Conservation (phyloP, 2,888 invertebrate genomes). For the Eledona agricola region DNA sequence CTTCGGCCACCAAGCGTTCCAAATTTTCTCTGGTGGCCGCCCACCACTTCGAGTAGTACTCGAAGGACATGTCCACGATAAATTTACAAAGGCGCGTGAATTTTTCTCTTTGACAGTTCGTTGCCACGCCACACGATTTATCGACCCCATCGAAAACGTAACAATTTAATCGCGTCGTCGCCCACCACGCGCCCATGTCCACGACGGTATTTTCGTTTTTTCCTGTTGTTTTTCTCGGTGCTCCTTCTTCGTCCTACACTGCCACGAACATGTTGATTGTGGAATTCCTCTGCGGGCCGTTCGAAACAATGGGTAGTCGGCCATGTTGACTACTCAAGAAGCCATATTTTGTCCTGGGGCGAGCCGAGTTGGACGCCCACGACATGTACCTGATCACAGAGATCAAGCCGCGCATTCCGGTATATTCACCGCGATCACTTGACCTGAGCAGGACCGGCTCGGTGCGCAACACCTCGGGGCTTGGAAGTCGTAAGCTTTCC, state of each 20-base stretch:
- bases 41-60: slow-evolving; percentile 65
- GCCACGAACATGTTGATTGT: slow-evolving; percentile 31
- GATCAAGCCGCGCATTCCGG: slow-evolving; percentile 48
- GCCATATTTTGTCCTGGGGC: slow-evolving; percentile 62
- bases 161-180: slow-evolving; percentile 5
- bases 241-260: slow-evolving; percentile 34
- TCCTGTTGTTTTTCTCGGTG: slow-evolving; percentile 15
- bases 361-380: slow-evolving; percentile 58
- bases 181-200: slow-evolving; percentile 1
- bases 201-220: slow-evolving; percentile 23
- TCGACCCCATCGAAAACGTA: slow-evolving; percentile 1
- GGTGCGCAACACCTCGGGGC: not conserved
- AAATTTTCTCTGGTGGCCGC: slow-evolving; percentile 61
- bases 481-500: no score
- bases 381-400: slow-evolving; percentile 57
- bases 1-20: slow-evolving; percentile 57
- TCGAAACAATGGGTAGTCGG: slow-evolving; percentile 58
- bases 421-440: slow-evolving; percentile 40
- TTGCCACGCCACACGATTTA: not conserved
- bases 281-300: slow-evolving; percentile 40
- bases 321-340: slow-evolving; percentile 64
- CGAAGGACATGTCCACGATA: slow-evolving; percentile 59
- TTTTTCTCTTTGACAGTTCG: not conserved
- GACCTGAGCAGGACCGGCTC: slow-evolving; percentile 29
- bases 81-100: slow-evolving; percentile 10